phyloP scores from a whole-genome alignment of 2,113 vertebrate genomes.

The Enhydra lutris region DNA sequence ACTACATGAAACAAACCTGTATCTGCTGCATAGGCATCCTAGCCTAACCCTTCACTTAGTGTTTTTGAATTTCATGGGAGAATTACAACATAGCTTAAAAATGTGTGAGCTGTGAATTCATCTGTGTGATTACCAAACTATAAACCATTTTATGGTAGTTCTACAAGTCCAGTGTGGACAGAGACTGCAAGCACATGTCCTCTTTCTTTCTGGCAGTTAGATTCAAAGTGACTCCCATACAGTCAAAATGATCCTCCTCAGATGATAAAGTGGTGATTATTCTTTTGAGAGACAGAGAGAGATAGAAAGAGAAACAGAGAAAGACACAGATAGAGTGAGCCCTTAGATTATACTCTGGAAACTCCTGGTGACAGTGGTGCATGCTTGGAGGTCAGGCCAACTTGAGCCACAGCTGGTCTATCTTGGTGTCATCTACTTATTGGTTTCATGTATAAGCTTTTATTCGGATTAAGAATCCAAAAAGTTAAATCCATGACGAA shows the following conservation, averaged over 20 bases:
- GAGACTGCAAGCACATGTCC: background rate
- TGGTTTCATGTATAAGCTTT: background rate
- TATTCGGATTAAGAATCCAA: background rate
- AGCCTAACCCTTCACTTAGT: background rate
- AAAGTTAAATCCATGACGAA: background rate
- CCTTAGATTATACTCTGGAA: background rate
- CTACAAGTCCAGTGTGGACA: background rate
- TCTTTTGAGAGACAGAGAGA: background rate
- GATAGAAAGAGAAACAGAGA: background rate
- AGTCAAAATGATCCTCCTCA: background rate
- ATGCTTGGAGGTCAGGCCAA: background rate
- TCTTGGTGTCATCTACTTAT: background rate
- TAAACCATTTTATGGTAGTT: constrained; percentile 14
- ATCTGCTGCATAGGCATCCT: background rate
- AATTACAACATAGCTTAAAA: background rate
- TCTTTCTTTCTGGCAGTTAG: background rate
- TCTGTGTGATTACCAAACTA: background rate
- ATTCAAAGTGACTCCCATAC: background rate
- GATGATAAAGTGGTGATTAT: background rate
- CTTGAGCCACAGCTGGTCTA: background rate
- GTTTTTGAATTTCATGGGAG: background rate
- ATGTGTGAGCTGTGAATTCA: background rate
- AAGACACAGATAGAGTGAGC: background rate
- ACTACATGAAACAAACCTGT: background rate
- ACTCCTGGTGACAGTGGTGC: background rate